A percentile compares a stretch with the other conserved stretches of the same genome.
phyloP scores from a whole-genome alignment of 2,797 vertebrate species.

The Ispidina lecontei region DNA sequence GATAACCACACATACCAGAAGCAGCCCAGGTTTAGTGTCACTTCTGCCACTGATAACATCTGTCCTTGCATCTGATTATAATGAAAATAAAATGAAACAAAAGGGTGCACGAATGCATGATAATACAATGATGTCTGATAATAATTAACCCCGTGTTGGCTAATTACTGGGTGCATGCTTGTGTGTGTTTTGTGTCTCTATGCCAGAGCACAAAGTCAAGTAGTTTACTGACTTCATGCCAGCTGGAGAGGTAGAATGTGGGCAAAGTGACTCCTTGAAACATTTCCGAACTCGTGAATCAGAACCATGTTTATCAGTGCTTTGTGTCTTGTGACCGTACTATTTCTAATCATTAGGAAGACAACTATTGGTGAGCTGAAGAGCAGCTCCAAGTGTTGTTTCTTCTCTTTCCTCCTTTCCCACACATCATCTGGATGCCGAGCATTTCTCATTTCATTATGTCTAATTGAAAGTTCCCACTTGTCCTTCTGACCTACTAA shows the following conservation, averaged over 20 bases:
- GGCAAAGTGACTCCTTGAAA: no score
- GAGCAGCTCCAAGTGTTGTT: not conserved
- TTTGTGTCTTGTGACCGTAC: not conserved
- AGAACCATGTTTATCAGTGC: not conserved
- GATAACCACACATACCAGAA: not conserved
- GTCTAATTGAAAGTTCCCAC: not conserved
- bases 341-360: not conserved
- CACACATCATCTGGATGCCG: not conserved
- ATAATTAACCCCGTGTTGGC: not conserved
- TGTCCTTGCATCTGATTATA: not conserved
- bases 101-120: not conserved
- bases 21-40: not conserved
- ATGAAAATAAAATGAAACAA: not conserved
- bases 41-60: not conserved
- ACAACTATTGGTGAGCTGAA: not conserved
- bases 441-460: not conserved
- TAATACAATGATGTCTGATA: not conserved
- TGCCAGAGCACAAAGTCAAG: not conserved
- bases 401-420: not conserved
- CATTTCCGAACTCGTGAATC: not conserved
- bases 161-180: not conserved
- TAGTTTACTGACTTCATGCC: not conserved
- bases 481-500: not conserved
- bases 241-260: not conserved
- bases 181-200: not conserved